Conservation (phyloP, 2,113 vertebrate genomes). For the Oceanodroma tethys region DNA sequence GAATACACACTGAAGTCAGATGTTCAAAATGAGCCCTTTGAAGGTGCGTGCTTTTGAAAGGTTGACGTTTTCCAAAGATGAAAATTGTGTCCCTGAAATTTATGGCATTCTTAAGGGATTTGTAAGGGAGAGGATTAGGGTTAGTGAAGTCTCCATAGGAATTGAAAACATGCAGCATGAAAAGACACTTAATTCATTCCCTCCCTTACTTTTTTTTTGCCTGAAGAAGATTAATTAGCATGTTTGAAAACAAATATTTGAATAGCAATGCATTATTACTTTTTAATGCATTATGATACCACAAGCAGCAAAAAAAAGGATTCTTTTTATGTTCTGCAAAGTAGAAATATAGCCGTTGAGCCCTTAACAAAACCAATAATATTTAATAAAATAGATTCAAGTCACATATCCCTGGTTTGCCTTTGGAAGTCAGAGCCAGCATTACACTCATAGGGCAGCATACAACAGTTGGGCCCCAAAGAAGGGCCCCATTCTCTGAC, state of each 20-base stretch:
- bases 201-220: background rate
- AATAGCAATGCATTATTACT: background rate
- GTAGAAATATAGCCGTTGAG: background rate
- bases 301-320: background rate
- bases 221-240: background rate
- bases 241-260: background rate
- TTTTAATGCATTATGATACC: background rate
- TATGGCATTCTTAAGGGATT: background rate
- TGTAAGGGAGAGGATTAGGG: background rate
- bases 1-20: background rate
- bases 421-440: background rate
- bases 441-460: background rate
- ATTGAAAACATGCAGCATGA: background rate
- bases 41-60: background rate
- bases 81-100: background rate
- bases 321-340: background rate
- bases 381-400: background rate
- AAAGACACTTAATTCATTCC: background rate
- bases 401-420: background rate
- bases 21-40: background rate
- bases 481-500: background rate
- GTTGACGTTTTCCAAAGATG: background rate
- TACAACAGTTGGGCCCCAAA: background rate
- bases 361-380: background rate
- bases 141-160: background rate